Evolutionary conservation across 2,797 vertebrate genomes (phyloP), one percentile per base, ranked within the genome.

Genomic region (Chloroceryle amazona): DNA sequence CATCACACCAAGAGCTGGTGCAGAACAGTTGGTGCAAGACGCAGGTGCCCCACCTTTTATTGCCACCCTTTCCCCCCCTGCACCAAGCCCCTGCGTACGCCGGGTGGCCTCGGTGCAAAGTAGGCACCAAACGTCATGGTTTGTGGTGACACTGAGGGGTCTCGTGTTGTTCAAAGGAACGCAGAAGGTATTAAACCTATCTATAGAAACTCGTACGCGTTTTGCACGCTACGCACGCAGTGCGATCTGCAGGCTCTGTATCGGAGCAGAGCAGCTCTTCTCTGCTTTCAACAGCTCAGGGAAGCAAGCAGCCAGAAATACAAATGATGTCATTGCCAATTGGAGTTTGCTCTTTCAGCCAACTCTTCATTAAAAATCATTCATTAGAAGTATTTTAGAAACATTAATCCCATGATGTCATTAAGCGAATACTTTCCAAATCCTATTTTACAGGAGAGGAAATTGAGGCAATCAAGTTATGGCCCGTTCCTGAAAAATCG

Each of bases 341-440:
- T 65, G 66, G 17, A 67, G 85, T 57, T 88, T 55, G 13, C 15
- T 87, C 91, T 61, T 73, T 9, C 87, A 81, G 90, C 96, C 96
- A 95, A 19, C 83, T 66, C 76, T 62, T 96, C 96, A 86, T 95
- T 95, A 95, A 96, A 89, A 92, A 80, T 55, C 83, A 3, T 70
- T 92, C 83, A 44, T 93, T 90, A 92, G 51, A 60, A 20, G 66
- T 25, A 60, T 86, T 93, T 96, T 52, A 16, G 75, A 95, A 94
- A 75, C 82, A 84, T 60, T 75, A n/a, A 71, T 57, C 71, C 89
- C 60, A 26, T 91, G 93, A 90, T 84, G 91, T 82, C 94, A 91
- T 61, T 79, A 58, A 11, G 80, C 1, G 9, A 91, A 95, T 97
- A 61, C 88, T 96, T 96, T 90, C 93, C 88, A 31, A 90, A 33